Base-by-base conservation (phyloP, 2,888 invertebrate genomes). In the Ferdinandea cuprea region DNA sequence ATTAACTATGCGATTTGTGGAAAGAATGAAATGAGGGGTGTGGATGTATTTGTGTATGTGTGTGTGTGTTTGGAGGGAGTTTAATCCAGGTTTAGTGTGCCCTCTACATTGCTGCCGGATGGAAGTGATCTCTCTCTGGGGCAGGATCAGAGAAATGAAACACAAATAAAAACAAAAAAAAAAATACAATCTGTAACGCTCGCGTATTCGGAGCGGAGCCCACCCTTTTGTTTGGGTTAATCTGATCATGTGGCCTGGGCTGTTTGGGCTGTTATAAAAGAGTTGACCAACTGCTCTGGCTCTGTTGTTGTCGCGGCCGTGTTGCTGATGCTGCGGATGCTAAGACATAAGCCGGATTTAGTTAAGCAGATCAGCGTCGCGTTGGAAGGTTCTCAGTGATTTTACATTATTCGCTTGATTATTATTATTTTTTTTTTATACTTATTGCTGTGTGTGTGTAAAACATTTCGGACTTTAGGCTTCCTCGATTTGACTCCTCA, bases 291-390 rank as follows among this genome's bases (percentile, higher is more conserved):
- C 83, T 78, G 78, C 81, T 63, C 77, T 63, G 7, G 13, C 30
- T 30, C 25, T 61, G 19, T 46, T 35, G 48, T 46, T 25, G 44
- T 40, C 46, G 30, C 13, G n/a, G 48, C 37, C 56, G 66, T 69
- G 50, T 77, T 73, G 54, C 71, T 71, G 77, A 78, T 83, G 83
- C 83, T 78, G 63, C 78, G 72, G 83, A 73, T 83, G 83, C 83
- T 83, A 83, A 83, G 83, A 83, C 83, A 78, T 90, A 89, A 90
- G 90, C 90, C 90, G 90, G 90, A 90, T 90, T 90, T 89, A 89
- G 90, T 90, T 90, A 90, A 90, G 90, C 90, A 89, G 90, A 90
- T 90, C 90, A 90, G 86, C 87, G 83, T 83, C 83, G 83, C 78
- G 68, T 48, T 83, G 83, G 83, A 83, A 83, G 83, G 83, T 83